Percentiles rank a stretch among this genome's conserved stretches.
These are phyloP conservation scores for Oscheius sp. DNA, from an alignment of 2,888 invertebrate genomes.

Conservation along the genomic window DNA sequence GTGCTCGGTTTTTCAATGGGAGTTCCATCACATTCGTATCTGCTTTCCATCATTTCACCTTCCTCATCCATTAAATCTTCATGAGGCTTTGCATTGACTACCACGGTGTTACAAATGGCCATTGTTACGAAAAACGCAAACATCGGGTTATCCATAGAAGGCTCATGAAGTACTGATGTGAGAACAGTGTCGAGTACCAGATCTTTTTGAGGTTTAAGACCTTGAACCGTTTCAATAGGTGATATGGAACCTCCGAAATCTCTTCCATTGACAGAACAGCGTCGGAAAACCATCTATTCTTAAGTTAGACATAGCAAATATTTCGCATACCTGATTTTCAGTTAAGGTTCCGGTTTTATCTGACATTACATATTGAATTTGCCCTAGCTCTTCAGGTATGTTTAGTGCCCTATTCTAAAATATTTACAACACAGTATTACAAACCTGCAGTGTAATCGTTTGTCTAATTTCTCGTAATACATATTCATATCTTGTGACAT, in stretches of 20 bases:
- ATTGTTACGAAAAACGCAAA: constrained; percentile 85
- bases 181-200: constrained; percentile 38
- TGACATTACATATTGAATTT: constrained; percentile 93
- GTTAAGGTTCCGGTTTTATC: constrained; percentile 98
- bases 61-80: constrained; percentile 72
- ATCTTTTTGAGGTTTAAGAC: constrained; percentile 32
- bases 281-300: constrained; percentile 87
- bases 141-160: constrained; percentile 44
- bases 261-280: constrained; percentile 87
- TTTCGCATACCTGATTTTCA: constrained; percentile 81
- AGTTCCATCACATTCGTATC: constrained; percentile 42
- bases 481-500: constrained; percentile 81
- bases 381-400: constrained; percentile 95
- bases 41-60: constrained; percentile 53
- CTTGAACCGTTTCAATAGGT: background rate
- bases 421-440: background rate
- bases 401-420: constrained; percentile 76
- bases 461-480: constrained; percentile 86
- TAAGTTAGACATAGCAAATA: background rate
- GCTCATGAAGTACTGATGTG: constrained; percentile 29
- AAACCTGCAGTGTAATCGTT: constrained; percentile 82
- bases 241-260: constrained; percentile 79
- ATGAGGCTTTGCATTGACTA: constrained; percentile 88
- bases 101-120: constrained; percentile 90
- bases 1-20: background rate